Evolutionary conservation across 2,888 invertebrate genomes (phyloP).

Genomic region (Pandemis cinnamomeana): DNA sequence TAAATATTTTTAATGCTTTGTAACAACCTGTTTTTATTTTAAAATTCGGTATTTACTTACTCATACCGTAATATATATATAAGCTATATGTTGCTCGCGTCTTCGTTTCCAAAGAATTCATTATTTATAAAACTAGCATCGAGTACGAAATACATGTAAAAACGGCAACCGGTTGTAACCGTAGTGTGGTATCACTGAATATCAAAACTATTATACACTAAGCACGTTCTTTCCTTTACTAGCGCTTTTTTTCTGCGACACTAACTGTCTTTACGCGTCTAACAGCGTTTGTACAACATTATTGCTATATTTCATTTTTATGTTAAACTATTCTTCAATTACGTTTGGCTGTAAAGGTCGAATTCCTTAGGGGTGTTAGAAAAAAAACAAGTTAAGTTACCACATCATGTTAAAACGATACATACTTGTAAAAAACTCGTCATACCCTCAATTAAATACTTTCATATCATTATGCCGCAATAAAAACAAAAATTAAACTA

Average conservation of each 20-base stretch:
- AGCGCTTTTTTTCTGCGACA: no score
- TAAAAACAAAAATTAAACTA: slow-evolving; percentile 2
- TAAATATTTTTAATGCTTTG: slow-evolving; percentile 32
- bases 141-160: slow-evolving; percentile 42
- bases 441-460: not conserved
- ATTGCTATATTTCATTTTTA: not conserved
- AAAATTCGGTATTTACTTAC: not conserved
- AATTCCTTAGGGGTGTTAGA: no score
- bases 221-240: no score
- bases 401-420: not conserved
- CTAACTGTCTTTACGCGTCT: no score
- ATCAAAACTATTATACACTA: no score
- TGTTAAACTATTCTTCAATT: not conserved
- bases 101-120: no score
- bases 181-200: not conserved
- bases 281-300: no score
- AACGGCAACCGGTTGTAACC: slow-evolving; percentile 20
- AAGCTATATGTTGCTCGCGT: no score
- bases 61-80: no score
- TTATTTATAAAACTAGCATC: slow-evolving; percentile 41
- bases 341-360: not conserved
- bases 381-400: not conserved
- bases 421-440: not conserved
- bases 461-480: not conserved
- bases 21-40: not conserved